A percentile compares a stretch with the other conserved stretches of the same genome.
Conservation (phyloP, 92 coral and sea anemone genomes). For the Anthopleura xanthogrammica region DNA sequence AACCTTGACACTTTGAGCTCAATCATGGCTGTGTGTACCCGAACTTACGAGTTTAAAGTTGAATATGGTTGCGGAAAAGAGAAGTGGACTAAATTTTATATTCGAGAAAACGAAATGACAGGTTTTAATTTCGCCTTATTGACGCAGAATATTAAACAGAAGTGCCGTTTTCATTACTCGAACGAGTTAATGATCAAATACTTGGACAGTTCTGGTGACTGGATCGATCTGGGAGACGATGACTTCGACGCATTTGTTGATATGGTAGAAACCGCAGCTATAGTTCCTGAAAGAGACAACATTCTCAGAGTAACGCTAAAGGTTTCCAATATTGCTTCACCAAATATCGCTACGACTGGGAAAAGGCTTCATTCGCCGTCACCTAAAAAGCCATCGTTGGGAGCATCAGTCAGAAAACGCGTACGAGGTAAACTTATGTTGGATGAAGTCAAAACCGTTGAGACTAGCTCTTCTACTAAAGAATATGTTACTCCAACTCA, state of each 20-base stretch:
- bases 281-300: neutral
- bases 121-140: too few relatives aligned
- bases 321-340: neutral
- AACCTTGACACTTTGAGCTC: too few relatives aligned
- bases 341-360: neutral
- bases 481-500: constrained; percentile 14
- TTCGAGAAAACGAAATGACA: too few relatives aligned
- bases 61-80: too few relatives aligned
- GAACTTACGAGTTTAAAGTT: too few relatives aligned
- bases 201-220: too few relatives aligned
- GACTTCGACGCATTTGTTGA: constrained; percentile 14
- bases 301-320: neutral
- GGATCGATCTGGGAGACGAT: constrained; percentile 8
- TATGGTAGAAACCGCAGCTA: constrained; percentile 4
- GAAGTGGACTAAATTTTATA: too few relatives aligned
- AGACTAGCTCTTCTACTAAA: neutral
- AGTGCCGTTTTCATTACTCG: too few relatives aligned
- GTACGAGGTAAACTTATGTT: neutral
- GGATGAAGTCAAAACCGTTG: neutral
- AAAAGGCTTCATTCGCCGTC: constrained; percentile 11
- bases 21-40: too few relatives aligned
- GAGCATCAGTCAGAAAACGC: neutral
- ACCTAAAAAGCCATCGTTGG: neutral
- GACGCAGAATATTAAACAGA: too few relatives aligned
- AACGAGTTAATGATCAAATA: too few relatives aligned